These are phyloP conservation scores for Lynx canadensis DNA, from an alignment of 2,113 vertebrate species.

Conservation along the genomic window DNA sequence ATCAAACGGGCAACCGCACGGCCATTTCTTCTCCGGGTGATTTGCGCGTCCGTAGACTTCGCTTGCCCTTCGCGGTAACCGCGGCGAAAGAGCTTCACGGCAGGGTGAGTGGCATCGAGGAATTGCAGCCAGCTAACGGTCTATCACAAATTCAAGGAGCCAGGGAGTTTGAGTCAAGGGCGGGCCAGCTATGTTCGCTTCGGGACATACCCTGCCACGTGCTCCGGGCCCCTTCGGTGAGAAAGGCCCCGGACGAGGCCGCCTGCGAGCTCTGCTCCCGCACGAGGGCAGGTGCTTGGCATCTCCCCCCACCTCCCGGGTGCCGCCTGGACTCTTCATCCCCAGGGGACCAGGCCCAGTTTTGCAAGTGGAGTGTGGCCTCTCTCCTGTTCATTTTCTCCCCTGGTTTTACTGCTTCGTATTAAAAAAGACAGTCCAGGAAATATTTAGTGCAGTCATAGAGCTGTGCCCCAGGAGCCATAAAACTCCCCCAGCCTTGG, in stretches of 20 bases:
- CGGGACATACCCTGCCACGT: not conserved
- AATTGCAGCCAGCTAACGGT: not conserved
- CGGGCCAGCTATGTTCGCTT: not conserved
- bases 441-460: not conserved
- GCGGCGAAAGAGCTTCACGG: not conserved
- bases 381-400: not conserved
- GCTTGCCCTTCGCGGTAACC: not conserved
- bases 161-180: not conserved
- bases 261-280: not conserved
- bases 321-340: not conserved
- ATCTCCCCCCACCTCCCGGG: accelerated
- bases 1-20: too few species aligned
- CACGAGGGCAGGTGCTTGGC: too few species aligned
- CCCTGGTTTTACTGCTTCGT: constrained; percentile 20
- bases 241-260: not conserved
- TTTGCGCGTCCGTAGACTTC: not conserved
- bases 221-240: not conserved
- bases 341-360: not conserved
- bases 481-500: not conserved
- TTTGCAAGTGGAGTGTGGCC: not conserved
- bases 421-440: constrained; percentile 45
- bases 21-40: not conserved
- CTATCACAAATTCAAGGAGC: not conserved
- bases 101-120: not conserved
- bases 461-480: not conserved